Conservation (phyloP, 64 coral and sea anemone genomes). For the Stylophora pistillata region DNA sequence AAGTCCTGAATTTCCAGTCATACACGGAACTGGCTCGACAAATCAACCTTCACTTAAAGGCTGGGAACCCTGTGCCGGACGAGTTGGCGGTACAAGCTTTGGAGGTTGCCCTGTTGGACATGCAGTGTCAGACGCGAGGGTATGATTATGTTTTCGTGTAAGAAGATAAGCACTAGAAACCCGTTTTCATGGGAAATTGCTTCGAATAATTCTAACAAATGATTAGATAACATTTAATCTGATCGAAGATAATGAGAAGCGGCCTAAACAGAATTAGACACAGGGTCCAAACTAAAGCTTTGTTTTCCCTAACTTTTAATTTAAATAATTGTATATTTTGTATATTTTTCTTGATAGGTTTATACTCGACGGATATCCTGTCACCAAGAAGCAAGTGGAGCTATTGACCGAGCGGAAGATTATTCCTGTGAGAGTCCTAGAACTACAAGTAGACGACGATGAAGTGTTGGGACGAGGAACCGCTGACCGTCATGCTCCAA, state of each 20-base stretch:
- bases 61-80: conserved; percentile 83
- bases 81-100: conserved; percentile 89
- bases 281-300: background rate
- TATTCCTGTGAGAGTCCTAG: conserved; percentile 93
- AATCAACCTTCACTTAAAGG: conserved; percentile 80
- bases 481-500: conserved; percentile 75
- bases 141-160: conserved; percentile 11
- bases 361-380: conserved; percentile 90
- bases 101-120: conserved; percentile 77
- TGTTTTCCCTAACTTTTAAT: background rate
- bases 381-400: conserved; percentile 80
- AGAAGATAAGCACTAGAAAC: no score
- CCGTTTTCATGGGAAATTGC: no score
- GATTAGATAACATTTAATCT: no score
- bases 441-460: conserved; percentile 84
- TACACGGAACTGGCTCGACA: conserved; percentile 86
- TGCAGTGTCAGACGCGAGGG: conserved; percentile 95
- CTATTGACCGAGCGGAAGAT: conserved; percentile 95
- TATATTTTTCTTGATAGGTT: conserved; percentile 47
- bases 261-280: background rate
- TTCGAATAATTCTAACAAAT: no score
- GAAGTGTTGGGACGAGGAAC: conserved; percentile 84
- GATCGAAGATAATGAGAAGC: background rate
- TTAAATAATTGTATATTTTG: background rate
- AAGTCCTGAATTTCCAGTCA: conserved; percentile 69